Base-by-base conservation (phyloP, 23 tunicate species). In the Phallusia fumigata region DNA sequence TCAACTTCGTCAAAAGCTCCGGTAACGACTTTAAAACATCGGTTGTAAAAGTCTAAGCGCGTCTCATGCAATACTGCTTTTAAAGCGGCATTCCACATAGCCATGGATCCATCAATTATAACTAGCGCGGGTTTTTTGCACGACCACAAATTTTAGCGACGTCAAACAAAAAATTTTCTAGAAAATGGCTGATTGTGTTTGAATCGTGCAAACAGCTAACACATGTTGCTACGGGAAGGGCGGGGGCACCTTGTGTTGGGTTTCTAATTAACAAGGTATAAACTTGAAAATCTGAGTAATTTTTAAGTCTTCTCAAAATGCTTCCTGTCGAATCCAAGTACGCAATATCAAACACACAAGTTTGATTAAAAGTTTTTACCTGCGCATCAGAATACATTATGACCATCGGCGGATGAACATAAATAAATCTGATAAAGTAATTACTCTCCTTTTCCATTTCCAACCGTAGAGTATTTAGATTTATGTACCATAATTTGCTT, bases 311-410 rank as follows among this genome's bases (percentile, higher is more conserved):
- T 74, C 74, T 36, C 13, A 83, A 18, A 13, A 76, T 31, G 18
- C 81, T 84, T n/a, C 87, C 87, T 5, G 87, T 84, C 11, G 87
- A 81, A 58, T 84, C 81, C 0, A 84, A 84, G 53, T 84, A 84
- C 10, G 76, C 81, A 13, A 84, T 53, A 49, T 84, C 81, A 19
- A 31, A 36, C 24, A 15, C 5, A 32, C 75, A 76, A 50, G 33
- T 83, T 12, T 40, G 22, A 30, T 64, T 8, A 50, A 40, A 83
- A 0, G 51, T 45, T 31, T 52, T 32, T 30, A 84, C 1, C 79
- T 76, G 87, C 8, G 49, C 53, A 19, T 76, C 52, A 13, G 75
- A 30, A 33, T 76, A 84, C 36, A 84, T 21, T 30, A 76, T 76
- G 5, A 52, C 76, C 32, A 13, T 6, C 2, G 86, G 86, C 0